phyloP scores from a whole-genome alignment of 2,888 invertebrate genomes.

The Hirtodrosophila confusa region DNA sequence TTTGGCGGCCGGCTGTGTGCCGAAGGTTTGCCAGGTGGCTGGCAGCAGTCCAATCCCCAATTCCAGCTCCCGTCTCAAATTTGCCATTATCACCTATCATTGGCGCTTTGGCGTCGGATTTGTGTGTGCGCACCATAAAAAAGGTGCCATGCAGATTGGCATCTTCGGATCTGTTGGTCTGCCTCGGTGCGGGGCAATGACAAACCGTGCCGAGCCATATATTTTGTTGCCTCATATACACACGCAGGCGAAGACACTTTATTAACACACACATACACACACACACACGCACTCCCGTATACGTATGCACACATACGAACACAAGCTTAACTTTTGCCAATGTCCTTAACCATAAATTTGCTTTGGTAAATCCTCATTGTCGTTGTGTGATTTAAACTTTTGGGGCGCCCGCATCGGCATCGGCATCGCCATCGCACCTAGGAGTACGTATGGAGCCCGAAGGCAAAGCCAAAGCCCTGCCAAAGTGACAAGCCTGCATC shows the following conservation, averaged over 20 bases:
- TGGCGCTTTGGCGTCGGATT: constrained; percentile 75
- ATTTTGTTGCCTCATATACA: constrained; percentile 47
- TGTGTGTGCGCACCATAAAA: constrained; percentile 69
- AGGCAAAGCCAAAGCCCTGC: constrained; percentile 26
- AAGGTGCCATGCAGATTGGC: constrained; percentile 82
- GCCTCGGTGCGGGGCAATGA: constrained; percentile 18
- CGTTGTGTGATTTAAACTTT: constrained; percentile 83
- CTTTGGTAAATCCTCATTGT: constrained; percentile 81
- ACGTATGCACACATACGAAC: constrained; percentile 21
- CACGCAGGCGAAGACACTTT: constrained; percentile 41
- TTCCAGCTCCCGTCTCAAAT: constrained; percentile 52
- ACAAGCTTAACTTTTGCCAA: constrained; percentile 72
- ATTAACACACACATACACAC: constrained; percentile 44
- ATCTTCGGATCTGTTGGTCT: constrained; percentile 65
- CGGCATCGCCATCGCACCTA: constrained; percentile 14
- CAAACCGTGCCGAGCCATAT: constrained; percentile 43
- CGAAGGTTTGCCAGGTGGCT: neutral
- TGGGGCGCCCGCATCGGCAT: constrained; percentile 41
- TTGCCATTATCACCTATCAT: constrained; percentile 82
- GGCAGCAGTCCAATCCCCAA: neutral
- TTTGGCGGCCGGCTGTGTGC: neutral
- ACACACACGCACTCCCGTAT: neutral
- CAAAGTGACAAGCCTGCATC: constrained; percentile 44
- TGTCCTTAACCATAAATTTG: constrained; percentile 82
- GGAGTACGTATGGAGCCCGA: constrained; percentile 7